These are phyloP conservation scores for Agapornis roseicollis DNA, from an alignment of 2,113 vertebrate genomes.

Conservation along the genomic window DNA sequence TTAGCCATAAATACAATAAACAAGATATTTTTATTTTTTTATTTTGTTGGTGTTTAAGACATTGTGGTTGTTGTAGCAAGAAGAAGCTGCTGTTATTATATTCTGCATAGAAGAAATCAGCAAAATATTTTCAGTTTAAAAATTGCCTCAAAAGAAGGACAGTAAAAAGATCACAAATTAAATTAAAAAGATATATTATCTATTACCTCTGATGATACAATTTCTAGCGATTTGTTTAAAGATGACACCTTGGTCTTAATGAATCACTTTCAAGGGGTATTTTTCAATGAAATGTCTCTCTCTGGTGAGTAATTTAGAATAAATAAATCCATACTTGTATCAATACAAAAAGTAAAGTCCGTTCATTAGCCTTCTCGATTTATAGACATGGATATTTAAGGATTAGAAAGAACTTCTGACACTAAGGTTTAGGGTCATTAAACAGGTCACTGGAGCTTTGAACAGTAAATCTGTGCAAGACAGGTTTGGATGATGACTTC, in stretches of 20 bases:
- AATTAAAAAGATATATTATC: slow-evolving; percentile 29
- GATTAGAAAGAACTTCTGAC: slow-evolving; percentile 78
- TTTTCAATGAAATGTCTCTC: slow-evolving; percentile 79
- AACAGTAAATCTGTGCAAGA: slow-evolving; percentile 70
- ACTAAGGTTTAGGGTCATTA: slow-evolving; percentile 79
- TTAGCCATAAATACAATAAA: not conserved
- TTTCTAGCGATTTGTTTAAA: slow-evolving; percentile 59
- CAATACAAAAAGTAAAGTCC: slow-evolving; percentile 72
- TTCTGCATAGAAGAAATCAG: not conserved
- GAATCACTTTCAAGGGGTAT: slow-evolving; percentile 59
- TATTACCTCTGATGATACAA: slow-evolving; percentile 60
- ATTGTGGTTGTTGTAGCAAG: not conserved
- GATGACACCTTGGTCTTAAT: slow-evolving; percentile 66
- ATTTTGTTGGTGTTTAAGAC: not conserved
- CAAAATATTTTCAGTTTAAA: not conserved
- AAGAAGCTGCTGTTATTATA: not conserved
- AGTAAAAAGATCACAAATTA: not conserved
- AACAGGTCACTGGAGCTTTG: slow-evolving; percentile 71
- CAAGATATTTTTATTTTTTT: not conserved
- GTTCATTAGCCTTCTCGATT: slow-evolving; percentile 72
- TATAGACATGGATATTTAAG: slow-evolving; percentile 79
- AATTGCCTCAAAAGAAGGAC: not conserved
- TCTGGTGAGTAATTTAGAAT: slow-evolving; percentile 77
- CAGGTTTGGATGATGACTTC: slow-evolving; percentile 60
- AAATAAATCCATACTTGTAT: slow-evolving; percentile 82